These are phyloP conservation scores for Ericerus pela DNA, from an alignment of 1,140 invertebrate species.

Conservation along the genomic window DNA sequence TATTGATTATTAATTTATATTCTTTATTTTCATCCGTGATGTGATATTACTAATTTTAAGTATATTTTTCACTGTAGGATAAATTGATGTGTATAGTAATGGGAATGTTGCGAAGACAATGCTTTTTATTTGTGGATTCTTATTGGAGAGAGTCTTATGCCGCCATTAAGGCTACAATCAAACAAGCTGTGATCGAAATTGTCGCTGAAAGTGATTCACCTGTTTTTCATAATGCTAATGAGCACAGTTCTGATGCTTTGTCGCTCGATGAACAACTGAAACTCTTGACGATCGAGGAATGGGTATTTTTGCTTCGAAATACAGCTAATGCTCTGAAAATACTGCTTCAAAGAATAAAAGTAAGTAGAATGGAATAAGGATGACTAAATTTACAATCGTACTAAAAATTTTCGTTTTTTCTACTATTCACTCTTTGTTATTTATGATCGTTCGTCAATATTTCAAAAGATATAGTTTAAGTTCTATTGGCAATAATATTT, in stretches of 20 bases:
- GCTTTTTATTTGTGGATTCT: constrained; percentile 73
- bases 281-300: constrained; percentile 52
- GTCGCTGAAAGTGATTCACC: constrained; percentile 46
- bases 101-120: constrained; percentile 68
- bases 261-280: constrained; percentile 37
- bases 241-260: constrained; percentile 34
- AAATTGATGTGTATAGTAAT: constrained; percentile 76
- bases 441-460: too few relatives aligned
- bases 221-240: constrained; percentile 15
- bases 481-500: too few relatives aligned
- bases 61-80: constrained; percentile 46
- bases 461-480: too few relatives aligned
- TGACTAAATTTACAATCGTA: too few relatives aligned
- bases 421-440: too few relatives aligned
- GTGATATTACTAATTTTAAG: background rate
- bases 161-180: constrained; percentile 72
- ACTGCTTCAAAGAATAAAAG: constrained; percentile 45
- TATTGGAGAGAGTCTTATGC: constrained; percentile 81
- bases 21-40: background rate
- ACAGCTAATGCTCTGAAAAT: constrained; percentile 43
- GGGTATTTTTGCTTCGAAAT: constrained; percentile 58
- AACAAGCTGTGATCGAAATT: constrained; percentile 72
- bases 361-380: too few relatives aligned
- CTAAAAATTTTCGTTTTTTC: constrained; percentile 1
- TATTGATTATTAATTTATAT: background rate